Base-by-base conservation (phyloP, 2,113 vertebrate genomes). In the Pseudorhombus dupliciocellatus region DNA sequence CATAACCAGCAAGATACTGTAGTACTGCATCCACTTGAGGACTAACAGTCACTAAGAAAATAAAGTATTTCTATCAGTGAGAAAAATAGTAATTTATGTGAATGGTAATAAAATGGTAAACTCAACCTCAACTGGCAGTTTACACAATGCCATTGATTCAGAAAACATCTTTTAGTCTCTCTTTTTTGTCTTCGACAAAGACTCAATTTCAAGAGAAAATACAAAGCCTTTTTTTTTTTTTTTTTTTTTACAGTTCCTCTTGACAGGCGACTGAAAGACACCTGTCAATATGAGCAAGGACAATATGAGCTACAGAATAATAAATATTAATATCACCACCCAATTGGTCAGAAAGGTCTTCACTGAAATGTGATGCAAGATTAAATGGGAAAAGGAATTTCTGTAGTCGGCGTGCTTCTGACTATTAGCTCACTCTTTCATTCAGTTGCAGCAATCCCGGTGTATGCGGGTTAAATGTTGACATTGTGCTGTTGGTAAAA, bases 321-420 rank as follows among this genome's bases (percentile, higher is more conserved):
- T 84, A 65, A 79, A 85, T 81, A 75, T 44, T 77, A 72, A 67
- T 72, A 51, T 63, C 25, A 70, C 31, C 70, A 46, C 75, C 46
- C 48, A 46, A 68, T 55, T 2, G 14, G 68, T 67, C 68, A 54
- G 70, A 79, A 56, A 66, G 67, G 61, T 73, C 71, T 66, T 80
- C 40, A 61, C 52, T 14, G 8, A n/a, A 40, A 58, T 78, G 70
- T 70, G 59, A 26, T 59, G 56, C 59, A 67, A 82, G 73, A 64
- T 80, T 70, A 76, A 74, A 58, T 75, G 65, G n/a, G n/a, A 80
- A 76, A 46, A 80, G 86, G 77, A 84, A 77, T 71, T 75, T 73
- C 73, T 55, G 55, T 26, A 30, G 44, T 60, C 64, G 61, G 59
- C 46, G 25, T 30, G 26, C 58, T 68, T 80, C 73, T 87, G 85